Base-by-base conservation (phyloP, 2,113 vertebrate species). In the Chlorodrepanis virens region DNA sequence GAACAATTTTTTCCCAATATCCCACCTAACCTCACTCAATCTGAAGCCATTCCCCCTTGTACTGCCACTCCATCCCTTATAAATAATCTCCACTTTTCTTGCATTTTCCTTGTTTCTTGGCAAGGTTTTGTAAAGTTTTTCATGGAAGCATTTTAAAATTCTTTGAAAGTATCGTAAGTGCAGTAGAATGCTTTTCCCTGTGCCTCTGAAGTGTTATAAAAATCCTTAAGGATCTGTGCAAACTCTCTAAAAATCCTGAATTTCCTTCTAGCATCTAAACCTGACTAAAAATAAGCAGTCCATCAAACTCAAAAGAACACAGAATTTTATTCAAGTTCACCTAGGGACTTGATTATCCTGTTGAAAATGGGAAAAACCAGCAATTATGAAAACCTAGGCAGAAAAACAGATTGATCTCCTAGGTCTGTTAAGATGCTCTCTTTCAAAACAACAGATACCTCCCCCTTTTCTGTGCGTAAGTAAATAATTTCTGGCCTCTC, bases 231-330 rank as follows among this genome's bases (percentile, higher is more conserved):
- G 40, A 81, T 86, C 93, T 77, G 22, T 81, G 44, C 60, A 92
- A 91, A 70, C 37, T 63, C 57, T 49, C 23, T 47, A 25, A 81
- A 92, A 85, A 49, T 10, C 12, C 14, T 27, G 9, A 74, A 52
- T 67, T 83, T 91, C 42, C 68, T 93, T 90, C 54, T 44, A 92
- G 70, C 35, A 3, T 93, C 86, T 94, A 96, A 96, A 89, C 49
- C 65, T 40, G 28, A 52, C 91, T 95, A 96, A 96, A 97, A 95
- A 94, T 96, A 96, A 74, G 89, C 77, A 82, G 61, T 92, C 89
- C 92, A 79, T 96, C 83, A 94, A 93, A 56, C 67, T 90, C 56
- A 89, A 92, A 74, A 71, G 83, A 87, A 75, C 78, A 88, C n/a
- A 42, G 21, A 77, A 60, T 95, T 91, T 77, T 52, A 35, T 86